Conservation (phyloP, 1,140 invertebrate genomes). For the Pararge aegeria region DNA sequence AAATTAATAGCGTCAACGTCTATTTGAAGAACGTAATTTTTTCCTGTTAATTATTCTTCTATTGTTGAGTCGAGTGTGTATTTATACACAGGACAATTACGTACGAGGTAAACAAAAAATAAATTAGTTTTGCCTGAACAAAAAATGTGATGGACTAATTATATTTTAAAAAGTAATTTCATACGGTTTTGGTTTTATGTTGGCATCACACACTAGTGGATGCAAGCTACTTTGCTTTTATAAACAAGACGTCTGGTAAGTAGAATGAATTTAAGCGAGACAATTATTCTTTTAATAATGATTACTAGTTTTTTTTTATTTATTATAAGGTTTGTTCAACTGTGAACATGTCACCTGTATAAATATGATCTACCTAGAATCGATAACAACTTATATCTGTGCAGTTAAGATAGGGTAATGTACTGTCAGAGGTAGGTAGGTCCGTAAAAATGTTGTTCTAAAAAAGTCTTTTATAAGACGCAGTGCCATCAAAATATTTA, state of each 20-base stretch:
- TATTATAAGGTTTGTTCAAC: no score
- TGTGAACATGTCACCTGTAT: no score
- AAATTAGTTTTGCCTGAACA: conserved; percentile 60
- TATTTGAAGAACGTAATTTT: conserved; percentile 10
- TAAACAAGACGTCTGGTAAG: background rate
- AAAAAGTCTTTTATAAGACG: conserved; percentile 1
- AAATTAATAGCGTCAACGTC: conserved; percentile 5
- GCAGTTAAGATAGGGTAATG: conserved; percentile 17
- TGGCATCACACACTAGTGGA: background rate
- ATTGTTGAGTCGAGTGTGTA: conserved; percentile 31
- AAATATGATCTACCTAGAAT: no score
- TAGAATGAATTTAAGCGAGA: no score
- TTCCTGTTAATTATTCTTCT: conserved; percentile 27
- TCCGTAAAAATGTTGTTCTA: conserved; percentile 5
- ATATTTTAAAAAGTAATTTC: conserved; percentile 29
- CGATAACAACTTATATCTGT: background rate
- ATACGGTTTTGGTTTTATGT: background rate
- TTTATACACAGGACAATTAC: conserved; percentile 36
- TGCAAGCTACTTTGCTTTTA: background rate
- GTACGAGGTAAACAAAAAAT: conserved; percentile 47
- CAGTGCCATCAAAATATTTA: background rate
- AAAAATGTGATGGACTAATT: conserved; percentile 68
- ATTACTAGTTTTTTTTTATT: no score
- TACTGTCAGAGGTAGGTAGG: conserved; percentile 12
- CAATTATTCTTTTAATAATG: no score